Evolutionary conservation across 92 coral and sea anemone species (phyloP), one percentile per base, ranked within the genome.

Genomic region (Meandrina meandrites): DNA sequence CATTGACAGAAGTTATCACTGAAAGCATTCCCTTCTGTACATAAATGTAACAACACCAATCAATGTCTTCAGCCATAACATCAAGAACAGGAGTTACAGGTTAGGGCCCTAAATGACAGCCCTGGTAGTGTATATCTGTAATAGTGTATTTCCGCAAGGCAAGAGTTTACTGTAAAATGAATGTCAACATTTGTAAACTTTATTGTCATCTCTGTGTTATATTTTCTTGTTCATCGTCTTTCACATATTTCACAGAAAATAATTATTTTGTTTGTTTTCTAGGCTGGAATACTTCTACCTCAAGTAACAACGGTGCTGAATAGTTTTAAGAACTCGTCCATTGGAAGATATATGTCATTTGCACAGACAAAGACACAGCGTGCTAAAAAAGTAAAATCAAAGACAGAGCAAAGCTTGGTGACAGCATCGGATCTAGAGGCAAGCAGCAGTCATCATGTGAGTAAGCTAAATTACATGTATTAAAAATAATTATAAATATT

Each of bases 281-380:
- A 94, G 98, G 84, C 93, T 90, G 98, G 94, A 42, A 94, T 94
- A 69, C 66, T 94, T 53, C 62, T 94, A 28, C 86, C 93, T 9
- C 94, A 93, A 86, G 89, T 93, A 28, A 80, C 92, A 60, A 83
- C 96, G 51, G 79, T 88, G 30, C 72, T 94, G 9, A 91, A 88
- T 77, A 71, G 86, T 80, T 87, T 85, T 32, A 94, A 94, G 66
- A 91, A 89, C 42, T 69, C 88, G 36, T 81, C 95, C 17, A 9
- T 89, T 24, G 92, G 92, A 89, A 92, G 94, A 70, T 90, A 84
- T 47, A 70, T 94, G 80, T 90, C 94, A 9, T 94, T 87, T 85
- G 87, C 88, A 22, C 95, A 92, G 67, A 93, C 82, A 72, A 93
- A 89, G 72, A 87, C 79, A 56, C 82, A 89, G 81, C 86, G 91